phyloP scores from a whole-genome alignment of 1,140 invertebrate genomes.

The Solen grandis region DNA sequence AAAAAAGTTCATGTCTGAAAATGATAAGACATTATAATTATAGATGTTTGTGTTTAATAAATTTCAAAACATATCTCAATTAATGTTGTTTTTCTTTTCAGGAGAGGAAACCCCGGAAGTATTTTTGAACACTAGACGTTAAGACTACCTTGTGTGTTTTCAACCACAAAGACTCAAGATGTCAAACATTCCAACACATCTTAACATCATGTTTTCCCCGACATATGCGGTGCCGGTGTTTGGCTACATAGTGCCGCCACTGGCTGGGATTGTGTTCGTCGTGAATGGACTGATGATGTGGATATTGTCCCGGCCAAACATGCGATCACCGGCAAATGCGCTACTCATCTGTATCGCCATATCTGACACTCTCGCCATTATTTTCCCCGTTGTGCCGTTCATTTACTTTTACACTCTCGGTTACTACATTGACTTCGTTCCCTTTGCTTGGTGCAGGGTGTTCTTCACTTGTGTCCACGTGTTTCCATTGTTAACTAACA shows the following conservation, averaged over 20 bases:
- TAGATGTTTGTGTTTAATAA: no score
- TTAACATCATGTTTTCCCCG: conserved; percentile 28
- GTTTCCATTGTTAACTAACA: conserved; percentile 24
- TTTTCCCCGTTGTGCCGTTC: conserved; percentile 20
- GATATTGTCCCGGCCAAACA: conserved; percentile 12
- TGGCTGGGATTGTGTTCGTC: conserved; percentile 11
- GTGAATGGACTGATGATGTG: conserved; percentile 15
- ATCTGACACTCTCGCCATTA: conserved; percentile 34
- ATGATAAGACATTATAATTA: no score
- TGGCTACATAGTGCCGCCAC: conserved; percentile 32
- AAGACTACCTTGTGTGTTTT: no score
- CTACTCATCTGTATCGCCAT: conserved; percentile 26
- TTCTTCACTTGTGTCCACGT: conserved; percentile 44
- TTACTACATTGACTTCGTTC: conserved; percentile 27
- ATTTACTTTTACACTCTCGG: conserved; percentile 42
- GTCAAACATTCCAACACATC: conserved; percentile 33
- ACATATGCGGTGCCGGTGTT: conserved; percentile 36
- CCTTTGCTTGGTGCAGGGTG: conserved; percentile 36
- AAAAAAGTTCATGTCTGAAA: no score
- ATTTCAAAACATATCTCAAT: no score
- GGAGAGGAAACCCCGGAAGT: no score
- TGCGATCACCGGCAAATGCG: conserved; percentile 27
- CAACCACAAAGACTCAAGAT: no score
- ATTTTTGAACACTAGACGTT: no score
- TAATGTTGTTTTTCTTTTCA: no score